A percentile compares a stretch with the other conserved stretches of the same genome.
Conservation (phyloP, 2,113 vertebrate genomes). For the Engraulis encrasicolus region DNA sequence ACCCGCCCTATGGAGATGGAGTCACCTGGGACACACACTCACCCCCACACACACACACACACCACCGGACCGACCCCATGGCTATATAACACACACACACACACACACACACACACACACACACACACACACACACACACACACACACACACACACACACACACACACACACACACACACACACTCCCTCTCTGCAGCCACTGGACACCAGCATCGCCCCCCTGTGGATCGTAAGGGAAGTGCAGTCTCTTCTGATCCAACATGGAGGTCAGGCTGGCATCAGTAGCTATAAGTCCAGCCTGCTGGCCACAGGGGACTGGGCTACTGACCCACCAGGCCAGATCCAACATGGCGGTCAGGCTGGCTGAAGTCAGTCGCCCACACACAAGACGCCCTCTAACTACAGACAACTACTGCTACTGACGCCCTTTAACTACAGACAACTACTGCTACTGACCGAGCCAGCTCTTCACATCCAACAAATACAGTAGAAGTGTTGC, state of each 20-base stretch:
- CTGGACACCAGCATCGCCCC: not conserved
- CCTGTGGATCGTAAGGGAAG: not conserved
- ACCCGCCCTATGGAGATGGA: constrained; percentile 83
- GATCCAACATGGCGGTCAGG: too few species aligned
- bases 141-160: too few species aligned
- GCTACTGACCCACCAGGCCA: not conserved
- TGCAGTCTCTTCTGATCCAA: not conserved
- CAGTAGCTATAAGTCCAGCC: not conserved
- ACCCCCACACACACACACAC: constrained; percentile 32
- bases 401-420: too few species aligned
- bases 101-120: not conserved
- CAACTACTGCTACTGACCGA: too few species aligned
- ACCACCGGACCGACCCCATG: constrained; percentile 77
- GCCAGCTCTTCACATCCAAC: too few species aligned
- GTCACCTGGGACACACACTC: constrained; percentile 85
- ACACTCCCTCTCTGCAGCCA: too few species aligned
- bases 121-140: constrained; percentile 73
- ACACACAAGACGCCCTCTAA: too few species aligned
- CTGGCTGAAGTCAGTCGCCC: too few species aligned
- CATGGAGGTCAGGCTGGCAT: not conserved
- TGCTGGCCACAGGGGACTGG: not conserved
- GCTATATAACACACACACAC: constrained; percentile 77
- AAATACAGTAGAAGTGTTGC: too few species aligned
- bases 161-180: not conserved
- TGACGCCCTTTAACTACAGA: too few species aligned